These are phyloP conservation scores for Parnassius smintheus DNA, from an alignment of 2,888 invertebrate species.

Conservation along the genomic window DNA sequence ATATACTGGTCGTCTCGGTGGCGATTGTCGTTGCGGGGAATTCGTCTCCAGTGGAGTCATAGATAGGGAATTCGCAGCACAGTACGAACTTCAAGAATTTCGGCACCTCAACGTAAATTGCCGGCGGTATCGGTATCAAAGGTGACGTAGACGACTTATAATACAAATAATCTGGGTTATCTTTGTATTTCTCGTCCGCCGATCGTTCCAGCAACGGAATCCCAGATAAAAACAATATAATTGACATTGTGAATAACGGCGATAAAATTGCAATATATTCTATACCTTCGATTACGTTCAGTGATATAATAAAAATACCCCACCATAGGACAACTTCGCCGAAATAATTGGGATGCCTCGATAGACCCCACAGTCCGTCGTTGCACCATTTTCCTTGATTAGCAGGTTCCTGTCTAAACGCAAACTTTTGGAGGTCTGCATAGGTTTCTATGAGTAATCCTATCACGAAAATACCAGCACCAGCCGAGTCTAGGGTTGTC, in stretches of 20 bases:
- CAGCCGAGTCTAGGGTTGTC: slow-evolving; percentile 93
- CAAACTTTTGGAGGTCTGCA: slow-evolving; percentile 95
- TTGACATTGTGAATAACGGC: slow-evolving; percentile 92
- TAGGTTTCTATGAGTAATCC: slow-evolving; percentile 94
- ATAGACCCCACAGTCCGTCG: slow-evolving; percentile 93
- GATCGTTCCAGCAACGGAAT: slow-evolving; percentile 93
- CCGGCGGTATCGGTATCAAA: slow-evolving; percentile 92
- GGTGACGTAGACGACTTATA: slow-evolving; percentile 95
- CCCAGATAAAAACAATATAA: slow-evolving; percentile 94
- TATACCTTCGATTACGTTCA: slow-evolving; percentile 90
- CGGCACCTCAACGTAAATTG: slow-evolving; percentile 93
- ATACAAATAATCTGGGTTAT: slow-evolving; percentile 91
- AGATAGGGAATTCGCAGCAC: slow-evolving; percentile 94
- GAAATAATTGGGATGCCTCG: slow-evolving; percentile 96
- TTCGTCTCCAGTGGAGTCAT: slow-evolving; percentile 87
- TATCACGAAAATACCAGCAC: slow-evolving; percentile 91
- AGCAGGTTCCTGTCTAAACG: slow-evolving; percentile 92
- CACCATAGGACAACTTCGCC: slow-evolving; percentile 97
- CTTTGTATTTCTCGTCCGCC: slow-evolving; percentile 93
- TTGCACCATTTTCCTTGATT: slow-evolving; percentile 97
- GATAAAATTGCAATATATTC: slow-evolving; percentile 94
- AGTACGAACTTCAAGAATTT: slow-evolving; percentile 89
- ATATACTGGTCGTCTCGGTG: slow-evolving; percentile 86
- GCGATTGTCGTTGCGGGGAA: slow-evolving; percentile 83
- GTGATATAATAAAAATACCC: slow-evolving; percentile 94